A percentile compares a stretch with the other conserved stretches of the same genome.
phyloP scores from a whole-genome alignment of 1,140 invertebrate species.

The Melitaea cinxia region DNA sequence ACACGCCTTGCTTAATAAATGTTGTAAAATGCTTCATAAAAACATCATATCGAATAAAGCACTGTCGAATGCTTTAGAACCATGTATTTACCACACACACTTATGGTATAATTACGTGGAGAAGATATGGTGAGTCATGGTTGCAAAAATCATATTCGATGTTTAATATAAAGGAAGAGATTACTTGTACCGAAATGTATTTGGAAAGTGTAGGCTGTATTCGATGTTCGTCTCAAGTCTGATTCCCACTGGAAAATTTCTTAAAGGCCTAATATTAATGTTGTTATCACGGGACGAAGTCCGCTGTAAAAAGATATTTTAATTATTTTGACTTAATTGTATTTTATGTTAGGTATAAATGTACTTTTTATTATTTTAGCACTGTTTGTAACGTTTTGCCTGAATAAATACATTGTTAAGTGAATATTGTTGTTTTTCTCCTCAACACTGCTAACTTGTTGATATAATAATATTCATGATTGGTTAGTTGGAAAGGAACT shows the following conservation, averaged over 20 bases:
- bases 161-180: background rate
- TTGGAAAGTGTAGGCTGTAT: background rate
- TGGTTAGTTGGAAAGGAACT: too few species aligned
- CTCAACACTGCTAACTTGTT: background rate
- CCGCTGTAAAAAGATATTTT: slow-evolving; percentile 47
- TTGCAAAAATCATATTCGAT: background rate
- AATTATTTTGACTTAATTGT: slow-evolving; percentile 31
- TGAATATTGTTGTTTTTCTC: slow-evolving; percentile 29
- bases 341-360: slow-evolving; percentile 61
- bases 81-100: too few species aligned
- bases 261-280: slow-evolving; percentile 35
- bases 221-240: slow-evolving; percentile 15
- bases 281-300: slow-evolving; percentile 20
- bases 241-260: slow-evolving; percentile 9
- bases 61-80: too few species aligned
- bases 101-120: too few species aligned
- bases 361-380: slow-evolving; percentile 62
- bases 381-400: slow-evolving; percentile 53
- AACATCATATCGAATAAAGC: too few species aligned
- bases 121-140: background rate
- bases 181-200: background rate
- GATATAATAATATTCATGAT: too few species aligned
- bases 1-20: too few species aligned
- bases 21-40: too few species aligned
- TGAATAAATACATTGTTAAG: slow-evolving; percentile 48